These are phyloP conservation scores for Lamproptera curius DNA, from an alignment of 2,888 invertebrate genomes.

Conservation along the genomic window DNA sequence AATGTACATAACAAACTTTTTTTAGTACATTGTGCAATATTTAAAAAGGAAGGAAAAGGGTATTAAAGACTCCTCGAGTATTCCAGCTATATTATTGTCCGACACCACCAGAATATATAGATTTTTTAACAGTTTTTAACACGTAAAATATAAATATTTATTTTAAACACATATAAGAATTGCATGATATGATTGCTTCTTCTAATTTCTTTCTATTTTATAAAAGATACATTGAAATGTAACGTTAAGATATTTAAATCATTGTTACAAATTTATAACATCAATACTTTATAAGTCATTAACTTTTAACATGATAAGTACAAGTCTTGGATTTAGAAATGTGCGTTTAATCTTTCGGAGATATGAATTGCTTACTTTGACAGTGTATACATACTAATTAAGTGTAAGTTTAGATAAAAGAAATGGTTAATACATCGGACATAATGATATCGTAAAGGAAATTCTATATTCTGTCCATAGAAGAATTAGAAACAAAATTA, in stretches of 20 bases:
- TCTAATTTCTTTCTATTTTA: background rate
- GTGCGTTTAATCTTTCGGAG: constrained; percentile 52
- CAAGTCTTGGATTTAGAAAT: constrained; percentile 70
- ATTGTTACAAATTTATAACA: no score
- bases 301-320: constrained; percentile 56
- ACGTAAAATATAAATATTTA: constrained; percentile 1
- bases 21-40: constrained; percentile 27
- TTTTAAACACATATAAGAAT: background rate
- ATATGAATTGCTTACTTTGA: constrained; percentile 33
- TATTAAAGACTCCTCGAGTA: constrained; percentile 25
- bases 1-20: constrained; percentile 41
- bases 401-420: constrained; percentile 2
- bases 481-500: constrained; percentile 36
- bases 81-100: constrained; percentile 70
- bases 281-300: constrained; percentile 36
- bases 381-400: constrained; percentile 26
- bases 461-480: no score
- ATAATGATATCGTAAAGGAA: no score
- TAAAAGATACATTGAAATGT: constrained; percentile 25
- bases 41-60: constrained; percentile 26
- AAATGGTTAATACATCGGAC: no score
- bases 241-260: constrained; percentile 63
- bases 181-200: constrained; percentile 19
- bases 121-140: constrained; percentile 45
- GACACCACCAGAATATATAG: constrained; percentile 55